Evolutionary conservation across 2,797 vertebrate species (phyloP).

Genomic region (Ptychadena robeensis): DNA sequence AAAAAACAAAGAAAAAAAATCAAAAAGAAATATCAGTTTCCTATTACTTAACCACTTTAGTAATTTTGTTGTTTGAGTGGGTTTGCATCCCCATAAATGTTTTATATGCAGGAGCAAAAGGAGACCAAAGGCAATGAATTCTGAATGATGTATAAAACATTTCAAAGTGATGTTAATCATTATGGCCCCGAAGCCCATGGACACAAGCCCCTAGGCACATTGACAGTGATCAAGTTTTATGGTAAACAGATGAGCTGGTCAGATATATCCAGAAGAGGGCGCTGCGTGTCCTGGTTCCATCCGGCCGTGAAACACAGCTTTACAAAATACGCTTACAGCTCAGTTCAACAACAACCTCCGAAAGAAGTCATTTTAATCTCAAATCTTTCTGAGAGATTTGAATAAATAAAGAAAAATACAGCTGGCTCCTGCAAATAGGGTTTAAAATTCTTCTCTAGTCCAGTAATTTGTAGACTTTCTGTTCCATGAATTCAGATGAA

Average conservation of each 20-base stretch:
- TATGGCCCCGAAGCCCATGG: no score
- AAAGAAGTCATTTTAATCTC: conserved; percentile 36
- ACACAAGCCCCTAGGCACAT: background rate
- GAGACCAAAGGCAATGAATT: no score
- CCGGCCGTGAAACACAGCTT: background rate
- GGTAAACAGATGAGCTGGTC: background rate
- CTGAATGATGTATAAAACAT: no score
- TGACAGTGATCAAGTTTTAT: background rate
- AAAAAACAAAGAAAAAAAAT: no score
- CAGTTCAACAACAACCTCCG: conserved; percentile 20
- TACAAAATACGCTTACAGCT: conserved; percentile 32
- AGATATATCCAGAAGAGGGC: conserved; percentile 31
- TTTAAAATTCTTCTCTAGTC: conserved; percentile 35
- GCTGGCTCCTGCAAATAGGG: conserved; percentile 30
- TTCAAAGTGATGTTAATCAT: no score
- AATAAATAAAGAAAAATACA: conserved; percentile 43
- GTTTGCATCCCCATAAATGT: no score
- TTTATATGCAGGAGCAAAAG: no score
- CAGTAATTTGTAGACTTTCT: conserved; percentile 38
- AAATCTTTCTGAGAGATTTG: conserved; percentile 44
- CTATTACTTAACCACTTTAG: no score
- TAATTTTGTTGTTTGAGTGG: no score
- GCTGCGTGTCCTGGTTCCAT: background rate
- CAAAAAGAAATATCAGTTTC: no score
- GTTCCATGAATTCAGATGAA: conserved; percentile 35